These are phyloP conservation scores for Antheraea mylitta DNA, from an alignment of 1,140 invertebrate genomes.

Conservation along the genomic window DNA sequence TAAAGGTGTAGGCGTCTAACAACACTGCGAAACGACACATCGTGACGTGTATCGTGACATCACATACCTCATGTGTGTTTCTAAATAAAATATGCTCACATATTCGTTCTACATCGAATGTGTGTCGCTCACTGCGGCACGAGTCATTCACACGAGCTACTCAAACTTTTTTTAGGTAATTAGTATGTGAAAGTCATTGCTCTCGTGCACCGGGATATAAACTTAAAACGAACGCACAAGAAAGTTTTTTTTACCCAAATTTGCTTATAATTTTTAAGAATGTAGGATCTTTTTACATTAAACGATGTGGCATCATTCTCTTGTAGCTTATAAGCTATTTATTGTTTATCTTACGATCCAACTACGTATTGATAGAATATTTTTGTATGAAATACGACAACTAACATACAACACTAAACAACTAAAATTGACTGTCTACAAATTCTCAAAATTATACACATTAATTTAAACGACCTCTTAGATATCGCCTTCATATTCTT, in stretches of 20 bases:
- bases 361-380: too few species aligned
- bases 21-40: background rate
- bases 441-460: too few species aligned
- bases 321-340: too few species aligned
- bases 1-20: background rate
- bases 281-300: too few species aligned
- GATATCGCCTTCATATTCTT: too few species aligned
- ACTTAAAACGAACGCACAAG: background rate
- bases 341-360: too few species aligned
- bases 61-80: slow-evolving; percentile 6
- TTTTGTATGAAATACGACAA: too few species aligned
- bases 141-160: slow-evolving; percentile 25
- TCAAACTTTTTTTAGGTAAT: slow-evolving; percentile 16
- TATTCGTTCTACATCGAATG: slow-evolving; percentile 18
- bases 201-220: background rate
- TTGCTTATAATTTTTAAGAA: background rate
- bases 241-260: background rate
- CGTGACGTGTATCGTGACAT: slow-evolving; percentile 5
- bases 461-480: too few species aligned
- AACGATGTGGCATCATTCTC: too few species aligned
- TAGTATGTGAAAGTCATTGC: slow-evolving; percentile 22
- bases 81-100: background rate
- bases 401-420: too few species aligned
- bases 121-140: slow-evolving; percentile 25
- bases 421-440: too few species aligned